These are phyloP conservation scores for Bostrychus sinensis DNA, from an alignment of 2,113 vertebrate genomes.

Conservation along the genomic window DNA sequence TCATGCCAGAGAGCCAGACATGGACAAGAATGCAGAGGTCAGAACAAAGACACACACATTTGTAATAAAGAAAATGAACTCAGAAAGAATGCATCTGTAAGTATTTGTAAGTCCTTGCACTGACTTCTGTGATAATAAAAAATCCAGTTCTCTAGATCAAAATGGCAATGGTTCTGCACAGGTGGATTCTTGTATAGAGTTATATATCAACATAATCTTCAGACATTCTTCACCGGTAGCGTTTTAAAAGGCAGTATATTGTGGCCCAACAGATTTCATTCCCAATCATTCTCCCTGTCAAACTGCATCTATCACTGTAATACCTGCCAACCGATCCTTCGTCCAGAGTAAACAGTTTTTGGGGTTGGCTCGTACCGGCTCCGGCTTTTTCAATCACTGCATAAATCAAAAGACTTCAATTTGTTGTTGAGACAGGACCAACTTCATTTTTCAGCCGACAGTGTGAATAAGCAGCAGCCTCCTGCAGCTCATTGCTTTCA, in stretches of 20 bases:
- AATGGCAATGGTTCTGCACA: constrained; percentile 1
- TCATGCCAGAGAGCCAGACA: no score
- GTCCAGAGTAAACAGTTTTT: constrained; percentile 6
- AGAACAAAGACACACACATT: no score
- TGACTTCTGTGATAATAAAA: no score
- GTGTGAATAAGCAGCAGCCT: constrained; percentile 18
- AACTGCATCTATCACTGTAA: constrained; percentile 24
- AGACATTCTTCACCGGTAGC: background rate
- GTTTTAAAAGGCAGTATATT: background rate
- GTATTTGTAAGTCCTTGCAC: no score
- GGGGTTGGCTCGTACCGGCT: constrained; percentile 9
- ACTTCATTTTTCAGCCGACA: constrained; percentile 31
- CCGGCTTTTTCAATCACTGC: constrained; percentile 8
- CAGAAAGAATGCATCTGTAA: no score
- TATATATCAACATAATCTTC: constrained; percentile 34
- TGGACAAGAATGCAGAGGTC: no score
- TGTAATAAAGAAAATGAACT: no score
- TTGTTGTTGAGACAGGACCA: constrained; percentile 17
- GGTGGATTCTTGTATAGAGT: constrained; percentile 21
- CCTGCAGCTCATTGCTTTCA: constrained; percentile 6
- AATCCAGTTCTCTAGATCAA: no score
- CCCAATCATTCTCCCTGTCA: constrained; percentile 27
- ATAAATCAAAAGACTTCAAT: constrained; percentile 32
- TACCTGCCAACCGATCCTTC: constrained; percentile 19
- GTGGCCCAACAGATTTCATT: constrained; percentile 17